These are phyloP conservation scores for Silurus glanis DNA, from an alignment of 2,113 vertebrate genomes.

Conservation along the genomic window DNA sequence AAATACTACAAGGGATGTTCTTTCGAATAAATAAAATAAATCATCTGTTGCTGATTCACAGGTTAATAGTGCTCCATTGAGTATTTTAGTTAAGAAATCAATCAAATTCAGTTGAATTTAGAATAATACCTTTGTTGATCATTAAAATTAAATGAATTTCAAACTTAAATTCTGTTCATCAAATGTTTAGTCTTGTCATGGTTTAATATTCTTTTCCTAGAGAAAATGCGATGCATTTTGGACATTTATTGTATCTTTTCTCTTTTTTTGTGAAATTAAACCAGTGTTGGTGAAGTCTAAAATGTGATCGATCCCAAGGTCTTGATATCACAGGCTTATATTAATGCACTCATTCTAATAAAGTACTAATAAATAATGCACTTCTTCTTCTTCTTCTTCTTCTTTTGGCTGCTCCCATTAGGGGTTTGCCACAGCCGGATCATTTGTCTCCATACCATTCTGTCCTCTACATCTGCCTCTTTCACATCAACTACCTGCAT, in stretches of 20 bases:
- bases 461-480: no score
- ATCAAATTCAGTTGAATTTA: background rate
- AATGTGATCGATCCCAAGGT: background rate
- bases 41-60: background rate
- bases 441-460: no score
- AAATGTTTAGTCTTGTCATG: background rate
- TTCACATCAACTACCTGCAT: no score
- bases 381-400: no score
- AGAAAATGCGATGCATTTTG: no score
- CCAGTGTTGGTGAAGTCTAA: background rate
- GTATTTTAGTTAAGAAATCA: background rate
- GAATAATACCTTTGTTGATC: background rate
- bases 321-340: background rate
- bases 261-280: background rate
- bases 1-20: background rate
- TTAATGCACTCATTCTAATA: background rate
- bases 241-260: background rate
- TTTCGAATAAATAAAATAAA: background rate
- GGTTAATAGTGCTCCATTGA: background rate
- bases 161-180: background rate
- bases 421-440: no score
- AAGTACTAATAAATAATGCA: no score
- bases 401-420: no score
- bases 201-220: background rate
- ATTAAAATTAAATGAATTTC: background rate